These are phyloP conservation scores for Pseudococcus viburni DNA, from an alignment of 2,888 invertebrate species.

Conservation along the genomic window DNA sequence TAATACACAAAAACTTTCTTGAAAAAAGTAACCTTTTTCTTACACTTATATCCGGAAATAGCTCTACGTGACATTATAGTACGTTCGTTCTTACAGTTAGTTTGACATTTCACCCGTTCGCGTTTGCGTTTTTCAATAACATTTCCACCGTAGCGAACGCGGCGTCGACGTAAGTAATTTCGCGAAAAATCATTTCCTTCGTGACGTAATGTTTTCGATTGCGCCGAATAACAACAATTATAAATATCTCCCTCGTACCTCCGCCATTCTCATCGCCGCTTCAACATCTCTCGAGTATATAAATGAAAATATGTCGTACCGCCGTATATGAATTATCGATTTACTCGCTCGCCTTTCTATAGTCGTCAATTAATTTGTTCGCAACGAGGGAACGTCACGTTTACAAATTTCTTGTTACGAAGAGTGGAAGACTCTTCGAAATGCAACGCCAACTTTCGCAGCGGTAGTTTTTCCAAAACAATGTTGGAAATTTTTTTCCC, in stretches of 20 bases:
- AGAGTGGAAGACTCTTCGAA: background rate
- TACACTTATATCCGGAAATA: constrained; percentile 39
- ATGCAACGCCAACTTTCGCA: background rate
- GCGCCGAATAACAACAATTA: too few species aligned
- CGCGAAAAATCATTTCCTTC: background rate
- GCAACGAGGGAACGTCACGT: background rate
- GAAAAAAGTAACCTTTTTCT: constrained; percentile 33
- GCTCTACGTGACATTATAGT: constrained; percentile 25
- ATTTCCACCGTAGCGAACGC: background rate
- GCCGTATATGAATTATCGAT: constrained; percentile 13
- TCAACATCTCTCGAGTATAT: background rate
- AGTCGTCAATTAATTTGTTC: constrained; percentile 6
- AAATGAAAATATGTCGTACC: background rate
- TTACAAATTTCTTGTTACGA: constrained; percentile 1
- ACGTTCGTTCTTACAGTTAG: background rate
- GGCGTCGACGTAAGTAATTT: background rate
- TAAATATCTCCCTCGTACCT: too few species aligned
- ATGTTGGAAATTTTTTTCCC: background rate
- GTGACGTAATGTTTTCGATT: background rate
- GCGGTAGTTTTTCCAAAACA: background rate
- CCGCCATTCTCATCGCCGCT: background rate
- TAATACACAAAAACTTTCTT: constrained; percentile 48
- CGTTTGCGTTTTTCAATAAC: constrained; percentile 30
- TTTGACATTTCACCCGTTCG: constrained; percentile 40
- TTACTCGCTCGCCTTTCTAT: background rate